Evolutionary conservation across 1,140 invertebrate genomes (phyloP).

Genomic region (Paramacrobiotus metropolitanus): DNA sequence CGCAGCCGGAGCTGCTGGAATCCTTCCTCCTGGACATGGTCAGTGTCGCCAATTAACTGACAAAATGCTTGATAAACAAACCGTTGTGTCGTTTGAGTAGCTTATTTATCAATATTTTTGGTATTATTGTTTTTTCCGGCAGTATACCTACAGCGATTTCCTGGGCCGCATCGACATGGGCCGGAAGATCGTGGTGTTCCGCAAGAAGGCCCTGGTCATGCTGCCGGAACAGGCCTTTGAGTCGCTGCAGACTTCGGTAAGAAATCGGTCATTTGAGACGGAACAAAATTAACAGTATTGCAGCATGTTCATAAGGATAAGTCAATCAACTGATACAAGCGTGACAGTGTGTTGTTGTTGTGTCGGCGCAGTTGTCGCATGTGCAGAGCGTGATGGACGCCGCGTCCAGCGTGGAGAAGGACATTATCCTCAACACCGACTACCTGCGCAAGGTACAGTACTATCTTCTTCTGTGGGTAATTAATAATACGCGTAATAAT

Average conservation of each 20-base stretch:
- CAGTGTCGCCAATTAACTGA: not conserved
- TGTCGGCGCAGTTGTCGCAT: not conserved
- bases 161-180: not conserved
- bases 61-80: not conserved
- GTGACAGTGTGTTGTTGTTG: too few species aligned
- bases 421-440: not conserved
- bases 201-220: not conserved
- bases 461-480: too few species aligned
- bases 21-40: not conserved
- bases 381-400: not conserved
- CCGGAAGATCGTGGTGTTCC: not conserved
- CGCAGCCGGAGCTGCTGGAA: not conserved
- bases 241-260: not conserved
- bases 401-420: not conserved
- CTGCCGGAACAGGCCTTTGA: not conserved
- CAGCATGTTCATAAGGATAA: too few species aligned
- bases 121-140: not conserved
- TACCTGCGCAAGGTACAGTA: not conserved
- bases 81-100: not conserved
- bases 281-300: not conserved
- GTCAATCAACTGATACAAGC: too few species aligned
- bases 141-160: not conserved
- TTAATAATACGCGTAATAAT: too few species aligned
- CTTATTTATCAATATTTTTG: too few species aligned
- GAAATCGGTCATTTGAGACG: not conserved